phyloP scores from a whole-genome alignment of 2,888 invertebrate species.

The Enchytraeus crypticus region DNA sequence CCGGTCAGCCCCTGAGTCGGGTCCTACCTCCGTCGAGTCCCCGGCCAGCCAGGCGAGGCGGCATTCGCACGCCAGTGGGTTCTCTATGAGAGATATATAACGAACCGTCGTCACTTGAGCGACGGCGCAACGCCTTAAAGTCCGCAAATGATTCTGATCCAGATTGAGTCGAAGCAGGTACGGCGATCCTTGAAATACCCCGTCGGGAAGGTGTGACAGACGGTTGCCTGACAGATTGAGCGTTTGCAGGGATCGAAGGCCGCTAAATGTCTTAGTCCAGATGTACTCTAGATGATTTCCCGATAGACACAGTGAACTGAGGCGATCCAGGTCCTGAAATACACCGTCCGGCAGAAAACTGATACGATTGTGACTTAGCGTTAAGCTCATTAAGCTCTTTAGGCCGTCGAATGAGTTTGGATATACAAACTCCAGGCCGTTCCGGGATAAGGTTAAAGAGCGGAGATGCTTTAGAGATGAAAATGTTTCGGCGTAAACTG shows the following conservation, averaged over 20 bases:
- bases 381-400: conserved; percentile 13
- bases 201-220: conserved; percentile 14
- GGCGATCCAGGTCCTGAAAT: conserved; percentile 17
- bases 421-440: conserved; percentile 19
- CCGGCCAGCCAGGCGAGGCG: conserved; percentile 9
- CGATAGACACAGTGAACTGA: conserved; percentile 20
- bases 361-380: conserved; percentile 20
- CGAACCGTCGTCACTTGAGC: conserved; percentile 9
- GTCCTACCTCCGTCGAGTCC: no score
- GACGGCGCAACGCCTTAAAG: conserved; percentile 13
- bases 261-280: conserved; percentile 21
- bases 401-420: conserved; percentile 19
- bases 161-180: conserved; percentile 14
- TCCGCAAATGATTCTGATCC: conserved; percentile 14
- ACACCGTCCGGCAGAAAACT: conserved; percentile 18
- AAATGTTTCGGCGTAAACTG: conserved; percentile 13
- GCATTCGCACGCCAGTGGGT: conserved; percentile 21
- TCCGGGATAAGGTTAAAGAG: conserved; percentile 18
- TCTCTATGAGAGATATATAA: conserved; percentile 17
- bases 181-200: conserved; percentile 14
- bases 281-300: conserved; percentile 18
- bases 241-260: conserved; percentile 16
- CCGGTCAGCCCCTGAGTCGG: no score
- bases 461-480: conserved; percentile 17
- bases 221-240: conserved; percentile 20